A percentile compares a stretch with the other conserved stretches of the same genome.
Evolutionary conservation across 2,797 vertebrate genomes (phyloP).

Genomic region (Pelobates cultripes): DNA sequence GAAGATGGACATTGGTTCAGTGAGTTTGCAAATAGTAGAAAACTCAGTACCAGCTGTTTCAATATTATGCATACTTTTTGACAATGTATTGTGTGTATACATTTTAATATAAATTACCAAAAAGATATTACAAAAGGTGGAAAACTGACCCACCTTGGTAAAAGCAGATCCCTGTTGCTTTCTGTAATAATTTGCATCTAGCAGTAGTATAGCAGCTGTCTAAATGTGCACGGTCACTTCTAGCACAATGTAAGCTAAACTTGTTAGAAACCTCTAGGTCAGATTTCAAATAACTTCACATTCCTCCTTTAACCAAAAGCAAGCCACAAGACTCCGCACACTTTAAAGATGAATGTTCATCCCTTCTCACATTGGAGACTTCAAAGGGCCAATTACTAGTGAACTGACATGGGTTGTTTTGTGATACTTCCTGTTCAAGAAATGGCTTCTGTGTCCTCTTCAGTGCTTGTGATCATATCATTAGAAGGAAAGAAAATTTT

Average conservation of each 20-base stretch:
- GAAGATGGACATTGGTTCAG: too few relatives aligned
- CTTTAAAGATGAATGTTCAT: slow-evolving; percentile 72
- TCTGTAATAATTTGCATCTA: slow-evolving; percentile 70
- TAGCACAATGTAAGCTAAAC: slow-evolving; percentile 65
- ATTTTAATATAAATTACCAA: too few relatives aligned
- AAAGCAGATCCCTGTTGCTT: slow-evolving; percentile 62
- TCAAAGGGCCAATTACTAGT: slow-evolving; percentile 71
- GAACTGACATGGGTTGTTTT: slow-evolving; percentile 63
- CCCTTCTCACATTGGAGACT: slow-evolving; percentile 68
- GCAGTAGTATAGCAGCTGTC: slow-evolving; percentile 71
- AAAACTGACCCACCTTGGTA: slow-evolving; percentile 61
- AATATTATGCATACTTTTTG: too few relatives aligned
- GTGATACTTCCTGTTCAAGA: slow-evolving; percentile 69
- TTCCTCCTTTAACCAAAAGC: slow-evolving; percentile 74
- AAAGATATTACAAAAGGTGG: background rate
- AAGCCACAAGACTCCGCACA: slow-evolving; percentile 64
- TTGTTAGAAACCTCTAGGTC: slow-evolving; percentile 69
- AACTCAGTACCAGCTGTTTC: too few relatives aligned
- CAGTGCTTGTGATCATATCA: slow-evolving; percentile 60
- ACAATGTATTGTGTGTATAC: too few relatives aligned
- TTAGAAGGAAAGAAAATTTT: slow-evolving; percentile 57
- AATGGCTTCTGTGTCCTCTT: slow-evolving; percentile 61
- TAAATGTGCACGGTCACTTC: slow-evolving; percentile 76
- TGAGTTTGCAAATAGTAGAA: too few relatives aligned
- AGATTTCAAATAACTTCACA: slow-evolving; percentile 74